phyloP scores from a whole-genome alignment of 2,113 vertebrate genomes.

The Nesospiza acunhae region DNA sequence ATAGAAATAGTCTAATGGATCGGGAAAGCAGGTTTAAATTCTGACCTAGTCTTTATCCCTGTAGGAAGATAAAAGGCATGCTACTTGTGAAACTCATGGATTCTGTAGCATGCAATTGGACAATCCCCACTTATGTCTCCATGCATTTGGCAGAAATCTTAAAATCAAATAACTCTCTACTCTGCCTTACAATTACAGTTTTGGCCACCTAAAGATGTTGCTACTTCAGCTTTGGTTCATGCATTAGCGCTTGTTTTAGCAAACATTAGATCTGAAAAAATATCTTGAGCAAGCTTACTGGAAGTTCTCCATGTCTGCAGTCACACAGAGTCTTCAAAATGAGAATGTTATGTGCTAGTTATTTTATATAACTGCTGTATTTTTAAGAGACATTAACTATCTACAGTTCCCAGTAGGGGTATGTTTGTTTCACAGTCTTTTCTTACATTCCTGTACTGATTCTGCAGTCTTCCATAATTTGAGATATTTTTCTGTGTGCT shows the following conservation, averaged over 20 bases:
- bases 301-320: background rate
- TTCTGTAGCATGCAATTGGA: background rate
- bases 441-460: background rate
- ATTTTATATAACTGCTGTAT: background rate
- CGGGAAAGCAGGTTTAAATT: background rate
- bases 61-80: background rate
- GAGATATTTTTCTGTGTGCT: background rate
- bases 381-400: background rate
- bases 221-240: background rate
- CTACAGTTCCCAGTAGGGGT: background rate
- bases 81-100: background rate
- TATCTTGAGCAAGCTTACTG: no score
- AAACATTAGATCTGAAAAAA: background rate
- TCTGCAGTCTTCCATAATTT: background rate
- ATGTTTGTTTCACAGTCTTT: background rate
- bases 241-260: background rate
- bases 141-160: background rate
- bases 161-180: no score
- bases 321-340: background rate
- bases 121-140: background rate
- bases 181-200: rapidly evolving
- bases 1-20: background rate
- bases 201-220: background rate
- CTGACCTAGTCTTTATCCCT: background rate
- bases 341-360: no score